Percentiles rank a stretch among this genome's conserved stretches.
Conservation (phyloP, 2,113 vertebrate species). For the Bombycilla garrulus region DNA sequence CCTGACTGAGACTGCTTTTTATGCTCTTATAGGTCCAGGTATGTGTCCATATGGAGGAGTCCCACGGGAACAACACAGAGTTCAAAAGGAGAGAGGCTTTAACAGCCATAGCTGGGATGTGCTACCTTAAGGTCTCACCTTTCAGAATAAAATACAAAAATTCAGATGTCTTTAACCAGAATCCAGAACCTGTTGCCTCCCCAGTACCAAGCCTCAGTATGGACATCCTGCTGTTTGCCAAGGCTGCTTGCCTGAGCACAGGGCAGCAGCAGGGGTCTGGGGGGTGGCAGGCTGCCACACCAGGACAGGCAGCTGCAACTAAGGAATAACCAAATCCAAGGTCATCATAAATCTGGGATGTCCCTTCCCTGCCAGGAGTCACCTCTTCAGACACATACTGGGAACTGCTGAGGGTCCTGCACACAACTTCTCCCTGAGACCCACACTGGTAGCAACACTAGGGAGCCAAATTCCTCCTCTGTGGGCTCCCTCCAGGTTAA, state of each 20-base stretch:
- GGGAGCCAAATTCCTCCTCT: neutral
- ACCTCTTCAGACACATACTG: rapidly evolving
- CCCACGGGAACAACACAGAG: neutral
- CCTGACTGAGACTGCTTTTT: neutral
- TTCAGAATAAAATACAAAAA: neutral
- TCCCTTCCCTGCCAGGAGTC: neutral
- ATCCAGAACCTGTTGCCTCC: neutral
- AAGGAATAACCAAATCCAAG: neutral
- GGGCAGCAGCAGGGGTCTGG: neutral
- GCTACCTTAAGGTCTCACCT: neutral
- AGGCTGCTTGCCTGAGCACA: rapidly evolving
- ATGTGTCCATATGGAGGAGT: neutral
- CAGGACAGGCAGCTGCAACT: neutral
- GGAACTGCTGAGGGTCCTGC: neutral
- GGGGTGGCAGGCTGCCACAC: neutral
- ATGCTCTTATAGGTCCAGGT: neutral
- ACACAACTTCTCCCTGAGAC: neutral
- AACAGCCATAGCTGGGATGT: neutral
- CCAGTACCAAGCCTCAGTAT: neutral
- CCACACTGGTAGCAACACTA: rapidly evolving
- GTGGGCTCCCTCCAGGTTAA: neutral
- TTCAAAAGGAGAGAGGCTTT: neutral
- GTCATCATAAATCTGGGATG: neutral
- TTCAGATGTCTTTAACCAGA: neutral
- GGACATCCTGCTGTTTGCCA: neutral